These are phyloP conservation scores for Sebastes diaconus DNA, from an alignment of 2,797 vertebrate species.

Conservation along the genomic window DNA sequence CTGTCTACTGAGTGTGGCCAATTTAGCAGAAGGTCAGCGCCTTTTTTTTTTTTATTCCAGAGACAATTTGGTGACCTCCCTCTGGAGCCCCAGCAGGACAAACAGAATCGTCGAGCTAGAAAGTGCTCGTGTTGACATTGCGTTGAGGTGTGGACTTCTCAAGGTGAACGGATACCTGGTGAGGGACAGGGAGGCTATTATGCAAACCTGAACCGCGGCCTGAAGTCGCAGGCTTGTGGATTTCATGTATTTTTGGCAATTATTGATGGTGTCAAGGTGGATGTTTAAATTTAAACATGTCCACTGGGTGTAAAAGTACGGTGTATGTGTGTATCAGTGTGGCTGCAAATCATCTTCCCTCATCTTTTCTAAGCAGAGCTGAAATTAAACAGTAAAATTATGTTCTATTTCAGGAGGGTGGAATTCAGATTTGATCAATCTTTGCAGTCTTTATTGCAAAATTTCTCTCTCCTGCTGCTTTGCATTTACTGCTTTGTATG, in stretches of 20 bases:
- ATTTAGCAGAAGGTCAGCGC: conserved; percentile 85
- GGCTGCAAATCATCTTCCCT: conserved; percentile 60
- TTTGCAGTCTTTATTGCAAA: conserved; percentile 70
- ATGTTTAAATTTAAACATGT: conserved; percentile 65
- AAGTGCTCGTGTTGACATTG: conserved; percentile 78
- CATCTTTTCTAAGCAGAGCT: conserved; percentile 59
- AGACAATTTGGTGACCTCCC: conserved; percentile 87
- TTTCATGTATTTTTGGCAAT: conserved; percentile 48
- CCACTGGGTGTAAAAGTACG: conserved; percentile 43
- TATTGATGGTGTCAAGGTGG: conserved; percentile 56
- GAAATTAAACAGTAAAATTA: conserved; percentile 82
- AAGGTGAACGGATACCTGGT: conserved; percentile 82
- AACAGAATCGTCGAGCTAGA: conserved; percentile 56
- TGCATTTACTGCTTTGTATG: conserved; percentile 58
- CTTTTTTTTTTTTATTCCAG: conserved; percentile 69
- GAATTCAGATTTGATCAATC: conserved; percentile 70
- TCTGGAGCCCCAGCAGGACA: conserved; percentile 77
- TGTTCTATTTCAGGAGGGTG: conserved; percentile 64
- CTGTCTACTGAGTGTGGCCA: conserved; percentile 83
- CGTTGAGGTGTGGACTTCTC: conserved; percentile 68
- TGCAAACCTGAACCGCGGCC: conserved; percentile 71
- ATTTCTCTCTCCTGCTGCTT: conserved; percentile 54
- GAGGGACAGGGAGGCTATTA: conserved; percentile 76
- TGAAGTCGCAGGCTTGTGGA: conserved; percentile 29
- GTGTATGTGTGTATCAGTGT: background rate